Evolutionary conservation across 2,797 vertebrate species (phyloP).

Genomic region (Chloroceryle inda): DNA sequence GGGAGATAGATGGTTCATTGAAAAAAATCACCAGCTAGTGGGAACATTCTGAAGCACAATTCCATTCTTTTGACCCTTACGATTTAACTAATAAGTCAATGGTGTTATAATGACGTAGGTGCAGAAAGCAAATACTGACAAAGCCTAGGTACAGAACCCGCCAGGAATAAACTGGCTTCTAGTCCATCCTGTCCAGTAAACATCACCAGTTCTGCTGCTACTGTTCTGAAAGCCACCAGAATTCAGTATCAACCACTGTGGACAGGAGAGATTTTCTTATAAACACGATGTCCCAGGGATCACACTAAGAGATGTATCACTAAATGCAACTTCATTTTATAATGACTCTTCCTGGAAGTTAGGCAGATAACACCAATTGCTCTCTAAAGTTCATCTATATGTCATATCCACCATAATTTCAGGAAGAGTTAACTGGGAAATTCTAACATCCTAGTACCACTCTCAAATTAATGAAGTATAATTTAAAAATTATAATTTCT

Average conservation of each 20-base stretch:
- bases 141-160: not conserved
- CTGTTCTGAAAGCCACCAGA: not conserved
- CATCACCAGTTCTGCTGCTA: not conserved
- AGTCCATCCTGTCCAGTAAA: not conserved
- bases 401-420: not conserved
- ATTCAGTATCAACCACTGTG: not conserved
- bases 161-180: not conserved
- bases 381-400: not conserved
- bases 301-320: not conserved
- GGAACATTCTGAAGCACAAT: not conserved
- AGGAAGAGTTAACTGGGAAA: not conserved
- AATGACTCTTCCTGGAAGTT: not conserved
- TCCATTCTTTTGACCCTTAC: not conserved
- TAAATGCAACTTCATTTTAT: not conserved
- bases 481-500: not conserved
- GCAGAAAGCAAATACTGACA: not conserved
- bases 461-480: not conserved
- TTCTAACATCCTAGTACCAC: not conserved
- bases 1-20: not conserved
- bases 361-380: accelerated
- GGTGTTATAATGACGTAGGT: not conserved
- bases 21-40: not conserved
- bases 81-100: not conserved
- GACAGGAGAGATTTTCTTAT: not conserved
- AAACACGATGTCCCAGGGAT: not conserved